phyloP scores from a whole-genome alignment of 2,888 invertebrate species.

The Chymomyza amoena region DNA sequence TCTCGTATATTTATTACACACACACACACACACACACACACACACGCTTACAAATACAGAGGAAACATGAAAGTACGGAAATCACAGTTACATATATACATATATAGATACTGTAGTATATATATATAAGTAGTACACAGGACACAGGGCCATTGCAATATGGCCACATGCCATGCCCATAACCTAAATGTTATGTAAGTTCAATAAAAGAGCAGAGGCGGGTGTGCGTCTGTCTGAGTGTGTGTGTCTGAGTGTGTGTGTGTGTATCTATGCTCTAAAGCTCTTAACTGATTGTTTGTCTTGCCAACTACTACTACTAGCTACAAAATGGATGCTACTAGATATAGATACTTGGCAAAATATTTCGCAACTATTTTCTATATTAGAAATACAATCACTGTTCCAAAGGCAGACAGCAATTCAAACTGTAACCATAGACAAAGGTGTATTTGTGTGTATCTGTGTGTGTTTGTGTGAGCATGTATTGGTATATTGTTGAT shows the following conservation, averaged over 20 bases:
- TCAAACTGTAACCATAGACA: slow-evolving; percentile 53
- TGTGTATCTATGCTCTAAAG: slow-evolving; percentile 44
- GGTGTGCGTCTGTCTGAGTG: slow-evolving; percentile 6
- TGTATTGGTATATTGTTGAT: slow-evolving; percentile 50
- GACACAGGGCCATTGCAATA: slow-evolving; percentile 39
- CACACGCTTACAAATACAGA: slow-evolving; percentile 8
- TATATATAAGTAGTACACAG: slow-evolving; percentile 6
- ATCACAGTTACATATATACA: slow-evolving; percentile 54
- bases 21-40: slow-evolving; percentile 25
- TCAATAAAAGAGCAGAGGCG: slow-evolving; percentile 55
- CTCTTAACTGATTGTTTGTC: slow-evolving; percentile 75
- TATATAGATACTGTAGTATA: no score
- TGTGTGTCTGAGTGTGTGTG: slow-evolving; percentile 9
- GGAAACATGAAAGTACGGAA: slow-evolving; percentile 40
- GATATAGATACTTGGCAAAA: slow-evolving; percentile 61
- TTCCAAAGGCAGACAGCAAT: slow-evolving; percentile 33
- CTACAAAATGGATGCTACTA: no score
- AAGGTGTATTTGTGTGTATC: slow-evolving; percentile 44
- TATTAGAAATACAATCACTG: slow-evolving; percentile 56
- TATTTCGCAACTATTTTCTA: slow-evolving; percentile 73
- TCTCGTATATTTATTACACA: slow-evolving; percentile 62
- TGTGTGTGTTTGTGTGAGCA: slow-evolving; percentile 31
- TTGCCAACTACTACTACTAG: slow-evolving; percentile 64
- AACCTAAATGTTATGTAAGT: slow-evolving; percentile 63
- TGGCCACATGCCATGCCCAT: slow-evolving; percentile 43